Conservation (phyloP, 2,113 vertebrate genomes). For the Protobothrops mucrosquamatus region DNA sequence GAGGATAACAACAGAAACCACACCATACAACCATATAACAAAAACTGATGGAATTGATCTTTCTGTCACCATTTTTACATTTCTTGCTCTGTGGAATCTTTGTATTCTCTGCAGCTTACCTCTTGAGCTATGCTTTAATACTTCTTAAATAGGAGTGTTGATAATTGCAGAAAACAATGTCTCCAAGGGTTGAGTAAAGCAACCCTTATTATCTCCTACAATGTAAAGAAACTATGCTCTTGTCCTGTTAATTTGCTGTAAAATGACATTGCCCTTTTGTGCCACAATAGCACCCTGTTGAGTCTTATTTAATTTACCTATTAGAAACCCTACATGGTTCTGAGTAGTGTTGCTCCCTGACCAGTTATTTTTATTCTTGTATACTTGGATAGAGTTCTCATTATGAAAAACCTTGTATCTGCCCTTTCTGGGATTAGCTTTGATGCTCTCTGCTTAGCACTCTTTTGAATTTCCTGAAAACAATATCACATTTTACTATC, state of each 20-base stretch:
- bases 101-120: background rate
- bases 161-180: background rate
- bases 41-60: background rate
- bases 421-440: background rate
- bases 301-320: slow-evolving; percentile 5
- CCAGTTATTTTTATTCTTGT: background rate
- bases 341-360: background rate
- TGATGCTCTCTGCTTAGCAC: background rate
- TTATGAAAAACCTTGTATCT: background rate
- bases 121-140: background rate
- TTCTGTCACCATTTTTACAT: background rate
- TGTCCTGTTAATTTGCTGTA: background rate
- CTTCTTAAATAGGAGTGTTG: background rate
- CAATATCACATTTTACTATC: background rate
- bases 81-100: background rate
- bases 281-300: background rate
- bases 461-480: background rate
- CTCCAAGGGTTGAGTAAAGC: background rate
- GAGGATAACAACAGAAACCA: background rate
- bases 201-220: background rate
- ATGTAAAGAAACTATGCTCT: background rate
- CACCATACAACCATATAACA: background rate
- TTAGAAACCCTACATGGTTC: slow-evolving; percentile 1
- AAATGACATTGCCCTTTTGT: slow-evolving; percentile 13
- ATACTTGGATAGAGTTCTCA: background rate